Evolutionary conservation across 1,140 invertebrate species (phyloP).

Genomic region (Heliconius nattereri): DNA sequence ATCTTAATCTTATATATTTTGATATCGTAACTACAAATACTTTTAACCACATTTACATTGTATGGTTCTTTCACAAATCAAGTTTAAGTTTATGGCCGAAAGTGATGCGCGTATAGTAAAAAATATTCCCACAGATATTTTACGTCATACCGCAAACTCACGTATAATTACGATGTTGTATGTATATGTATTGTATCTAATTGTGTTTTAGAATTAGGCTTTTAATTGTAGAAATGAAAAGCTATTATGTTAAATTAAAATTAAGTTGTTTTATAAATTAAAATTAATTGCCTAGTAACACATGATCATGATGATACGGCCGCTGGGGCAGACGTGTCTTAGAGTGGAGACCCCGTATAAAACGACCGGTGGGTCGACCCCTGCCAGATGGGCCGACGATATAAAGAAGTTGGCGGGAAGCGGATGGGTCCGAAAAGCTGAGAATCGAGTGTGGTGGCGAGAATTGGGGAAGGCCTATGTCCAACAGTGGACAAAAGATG

Average conservation of each 20-base stretch:
- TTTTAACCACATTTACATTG: constrained; percentile 32
- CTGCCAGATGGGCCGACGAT: too few relatives aligned
- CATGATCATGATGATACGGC: too few relatives aligned
- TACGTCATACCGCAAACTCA: background rate
- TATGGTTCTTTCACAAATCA: constrained; percentile 17
- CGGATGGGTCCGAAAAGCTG: too few relatives aligned
- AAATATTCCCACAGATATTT: constrained; percentile 22
- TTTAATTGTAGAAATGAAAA: background rate
- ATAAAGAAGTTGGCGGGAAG: too few relatives aligned
- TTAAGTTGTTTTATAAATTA: background rate
- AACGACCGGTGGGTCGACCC: too few relatives aligned
- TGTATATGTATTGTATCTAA: background rate
- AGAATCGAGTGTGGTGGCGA: too few relatives aligned
- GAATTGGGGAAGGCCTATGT: too few relatives aligned
- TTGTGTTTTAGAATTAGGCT: background rate
- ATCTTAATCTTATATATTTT: constrained; percentile 19
- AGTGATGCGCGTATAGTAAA: constrained; percentile 20
- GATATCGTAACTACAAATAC: constrained; percentile 21
- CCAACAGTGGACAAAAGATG: too few relatives aligned
- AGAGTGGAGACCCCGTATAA: too few relatives aligned
- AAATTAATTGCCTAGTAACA: background rate
- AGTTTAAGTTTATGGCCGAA: constrained; percentile 40
- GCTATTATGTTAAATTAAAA: background rate
- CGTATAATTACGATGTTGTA: background rate
- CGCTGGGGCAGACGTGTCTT: too few relatives aligned